These are phyloP conservation scores for Ostrea edulis DNA, from an alignment of 1,140 invertebrate species.

Conservation along the genomic window DNA sequence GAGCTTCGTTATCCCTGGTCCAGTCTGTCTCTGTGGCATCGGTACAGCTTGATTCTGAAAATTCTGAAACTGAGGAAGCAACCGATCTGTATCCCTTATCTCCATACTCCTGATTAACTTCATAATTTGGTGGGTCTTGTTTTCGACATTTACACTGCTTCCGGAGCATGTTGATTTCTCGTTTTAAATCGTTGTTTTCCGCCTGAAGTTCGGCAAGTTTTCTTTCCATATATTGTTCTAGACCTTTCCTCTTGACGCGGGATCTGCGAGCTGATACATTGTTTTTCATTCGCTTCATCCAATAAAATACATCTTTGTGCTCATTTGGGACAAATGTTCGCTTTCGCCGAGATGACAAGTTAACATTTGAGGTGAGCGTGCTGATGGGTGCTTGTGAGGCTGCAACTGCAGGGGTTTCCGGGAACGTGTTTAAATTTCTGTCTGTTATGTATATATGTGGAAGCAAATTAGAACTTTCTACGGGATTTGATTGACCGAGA, in stretches of 20 bases:
- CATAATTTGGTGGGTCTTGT: not conserved
- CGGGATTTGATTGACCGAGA: not conserved
- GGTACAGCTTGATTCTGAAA: not conserved
- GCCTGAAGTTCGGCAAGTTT: constrained; percentile 57
- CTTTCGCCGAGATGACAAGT: constrained; percentile 52
- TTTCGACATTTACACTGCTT: not conserved
- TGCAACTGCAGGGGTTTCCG: not conserved
- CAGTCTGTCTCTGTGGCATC: too few relatives aligned
- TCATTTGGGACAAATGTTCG: constrained; percentile 65
- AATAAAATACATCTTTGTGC: constrained; percentile 66
- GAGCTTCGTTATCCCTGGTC: not conserved
- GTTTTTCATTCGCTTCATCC: constrained; percentile 68
- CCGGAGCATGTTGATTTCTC: constrained; percentile 57
- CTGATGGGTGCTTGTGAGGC: not conserved
- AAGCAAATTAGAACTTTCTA: not conserved
- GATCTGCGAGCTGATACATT: constrained; percentile 68
- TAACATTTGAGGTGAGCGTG: not conserved
- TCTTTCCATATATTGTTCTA: constrained; percentile 63
- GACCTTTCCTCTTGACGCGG: constrained; percentile 63
- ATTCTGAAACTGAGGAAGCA: not conserved
- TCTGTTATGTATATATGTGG: not conserved
- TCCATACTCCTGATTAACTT: not conserved
- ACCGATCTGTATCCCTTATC: not conserved
- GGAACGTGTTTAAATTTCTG: not conserved
- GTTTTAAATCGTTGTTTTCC: constrained; percentile 64